These are phyloP conservation scores for Festucalex cinctus DNA, from an alignment of 2,113 vertebrate genomes.

Conservation along the genomic window DNA sequence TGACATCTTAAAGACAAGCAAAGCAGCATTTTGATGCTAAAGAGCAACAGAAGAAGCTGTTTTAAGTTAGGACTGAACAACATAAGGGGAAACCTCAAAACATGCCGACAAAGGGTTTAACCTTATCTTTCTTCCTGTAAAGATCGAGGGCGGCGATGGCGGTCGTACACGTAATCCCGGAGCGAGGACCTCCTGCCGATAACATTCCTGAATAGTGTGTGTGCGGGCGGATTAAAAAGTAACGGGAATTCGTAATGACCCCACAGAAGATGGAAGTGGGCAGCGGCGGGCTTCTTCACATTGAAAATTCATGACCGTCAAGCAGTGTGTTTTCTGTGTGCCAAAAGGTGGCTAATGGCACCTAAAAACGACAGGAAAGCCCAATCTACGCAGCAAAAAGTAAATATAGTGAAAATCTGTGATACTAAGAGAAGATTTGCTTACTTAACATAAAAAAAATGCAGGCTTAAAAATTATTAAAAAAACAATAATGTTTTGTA, in stretches of 20 bases:
- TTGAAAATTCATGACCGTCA: constrained; percentile 56
- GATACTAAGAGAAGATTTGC: not conserved
- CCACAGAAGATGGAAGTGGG: constrained; percentile 10
- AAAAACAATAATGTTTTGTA: not conserved
- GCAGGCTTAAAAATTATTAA: not conserved
- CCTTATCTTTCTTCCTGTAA: constrained; percentile 6
- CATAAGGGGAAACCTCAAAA: not conserved
- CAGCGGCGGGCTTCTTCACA: constrained; percentile 14
- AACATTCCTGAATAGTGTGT: constrained; percentile 12
- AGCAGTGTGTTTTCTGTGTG: constrained; percentile 60
- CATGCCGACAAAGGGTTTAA: not conserved
- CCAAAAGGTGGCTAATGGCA: constrained; percentile 44
- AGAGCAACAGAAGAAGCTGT: no score
- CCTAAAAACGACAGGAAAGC: constrained; percentile 54
- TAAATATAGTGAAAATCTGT: not conserved
- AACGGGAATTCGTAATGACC: not conserved
- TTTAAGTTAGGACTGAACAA: not conserved
- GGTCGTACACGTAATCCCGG: constrained; percentile 6
- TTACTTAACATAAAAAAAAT: not conserved
- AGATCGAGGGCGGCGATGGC: constrained; percentile 21
- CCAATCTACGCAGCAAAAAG: not conserved
- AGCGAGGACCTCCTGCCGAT: constrained; percentile 9
- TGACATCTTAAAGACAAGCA: not conserved
- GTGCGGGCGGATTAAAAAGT: not conserved
- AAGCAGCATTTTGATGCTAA: not conserved